Conservation (phyloP, 2,113 vertebrate species). For the Scomber japonicus region DNA sequence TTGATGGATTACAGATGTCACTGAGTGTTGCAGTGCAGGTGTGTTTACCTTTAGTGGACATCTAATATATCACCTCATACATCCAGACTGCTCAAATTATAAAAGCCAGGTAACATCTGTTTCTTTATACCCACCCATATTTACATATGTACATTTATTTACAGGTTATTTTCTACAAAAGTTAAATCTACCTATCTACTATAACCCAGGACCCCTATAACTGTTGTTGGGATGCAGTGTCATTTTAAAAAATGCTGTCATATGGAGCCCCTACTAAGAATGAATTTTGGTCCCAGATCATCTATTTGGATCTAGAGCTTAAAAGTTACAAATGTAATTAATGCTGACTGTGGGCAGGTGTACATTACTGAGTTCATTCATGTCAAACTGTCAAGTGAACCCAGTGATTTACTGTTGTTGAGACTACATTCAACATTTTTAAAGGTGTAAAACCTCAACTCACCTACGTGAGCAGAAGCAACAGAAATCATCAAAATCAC, state of each 20-base stretch:
- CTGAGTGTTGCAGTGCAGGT: conserved; percentile 30
- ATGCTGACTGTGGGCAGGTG: not conserved
- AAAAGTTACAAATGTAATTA: not conserved
- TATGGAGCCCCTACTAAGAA: not conserved
- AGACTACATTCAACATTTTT: conserved; percentile 53
- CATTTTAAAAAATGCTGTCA: not conserved
- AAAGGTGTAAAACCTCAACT: conserved; percentile 30
- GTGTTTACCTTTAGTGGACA: conserved; percentile 10
- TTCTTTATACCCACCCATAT: conserved; percentile 50
- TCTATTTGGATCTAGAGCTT: not conserved
- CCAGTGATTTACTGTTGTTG: conserved; percentile 8
- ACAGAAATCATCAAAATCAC: not conserved
- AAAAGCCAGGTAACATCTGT: conserved; percentile 42
- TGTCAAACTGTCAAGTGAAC: conserved; percentile 1
- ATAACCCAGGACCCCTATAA: conserved; percentile 9
- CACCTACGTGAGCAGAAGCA: conserved; percentile 12
- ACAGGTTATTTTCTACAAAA: conserved; percentile 64
- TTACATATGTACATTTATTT: conserved; percentile 81
- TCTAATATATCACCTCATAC: conserved; percentile 14
- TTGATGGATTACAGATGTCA: conserved; percentile 11
- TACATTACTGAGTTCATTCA: not conserved
- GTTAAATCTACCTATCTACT: not conserved
- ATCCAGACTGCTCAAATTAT: conserved; percentile 21
- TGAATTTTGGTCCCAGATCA: conserved; percentile 31
- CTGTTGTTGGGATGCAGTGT: not conserved